Evolutionary conservation across 2,113 vertebrate genomes (phyloP).

Genomic region (Pituophis catenifer): DNA sequence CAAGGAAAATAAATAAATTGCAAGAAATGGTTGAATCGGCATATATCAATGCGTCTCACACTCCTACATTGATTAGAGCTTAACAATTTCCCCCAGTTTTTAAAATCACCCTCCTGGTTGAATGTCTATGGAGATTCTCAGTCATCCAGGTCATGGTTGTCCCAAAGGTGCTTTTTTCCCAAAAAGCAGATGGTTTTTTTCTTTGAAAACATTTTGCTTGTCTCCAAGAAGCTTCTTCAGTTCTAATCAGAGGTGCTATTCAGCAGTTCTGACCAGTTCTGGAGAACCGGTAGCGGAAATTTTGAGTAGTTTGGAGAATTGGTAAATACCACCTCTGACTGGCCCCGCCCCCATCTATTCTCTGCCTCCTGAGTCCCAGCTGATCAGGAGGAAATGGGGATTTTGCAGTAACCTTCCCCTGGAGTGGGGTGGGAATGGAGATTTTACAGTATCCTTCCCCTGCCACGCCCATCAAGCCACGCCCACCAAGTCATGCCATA

Average conservation of each 20-base stretch:
- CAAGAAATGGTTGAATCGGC: neutral
- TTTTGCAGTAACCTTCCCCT: too few relatives aligned
- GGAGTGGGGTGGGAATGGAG: too few relatives aligned
- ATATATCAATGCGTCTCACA: neutral
- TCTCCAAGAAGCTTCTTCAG: neutral
- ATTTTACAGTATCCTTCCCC: too few relatives aligned
- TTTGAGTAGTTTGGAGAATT: too few relatives aligned
- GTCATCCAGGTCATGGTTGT: neutral
- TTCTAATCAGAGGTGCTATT: neutral
- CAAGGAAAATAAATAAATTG: neutral
- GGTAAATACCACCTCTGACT: too few relatives aligned
- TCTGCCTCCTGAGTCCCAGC: too few relatives aligned
- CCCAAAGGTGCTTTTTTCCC: neutral
- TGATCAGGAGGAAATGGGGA: too few relatives aligned
- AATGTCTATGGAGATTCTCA: neutral
- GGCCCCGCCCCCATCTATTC: too few relatives aligned
- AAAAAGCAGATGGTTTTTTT: neutral
- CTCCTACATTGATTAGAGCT: neutral
- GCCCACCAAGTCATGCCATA: too few relatives aligned
- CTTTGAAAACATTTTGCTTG: neutral
- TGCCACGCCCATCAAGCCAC: too few relatives aligned
- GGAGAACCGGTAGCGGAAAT: too few relatives aligned
- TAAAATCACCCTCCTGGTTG: neutral
- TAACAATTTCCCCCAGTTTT: neutral
- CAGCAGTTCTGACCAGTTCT: too few relatives aligned